These are phyloP conservation scores for Carapus acus DNA, from an alignment of 2,797 vertebrate species.

Conservation along the genomic window DNA sequence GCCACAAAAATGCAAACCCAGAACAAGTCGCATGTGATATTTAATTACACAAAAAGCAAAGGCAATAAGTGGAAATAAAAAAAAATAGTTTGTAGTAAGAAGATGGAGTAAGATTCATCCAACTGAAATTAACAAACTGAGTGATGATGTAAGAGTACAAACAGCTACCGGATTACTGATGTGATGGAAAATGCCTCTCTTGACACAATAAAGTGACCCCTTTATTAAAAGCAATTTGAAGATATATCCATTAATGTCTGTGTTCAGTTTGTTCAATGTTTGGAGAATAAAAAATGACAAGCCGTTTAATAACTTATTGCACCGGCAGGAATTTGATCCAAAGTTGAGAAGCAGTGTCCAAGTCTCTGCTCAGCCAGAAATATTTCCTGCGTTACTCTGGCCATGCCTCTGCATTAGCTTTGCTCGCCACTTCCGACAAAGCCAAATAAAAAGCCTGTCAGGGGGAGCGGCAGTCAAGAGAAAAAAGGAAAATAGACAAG, in stretches of 20 bases:
- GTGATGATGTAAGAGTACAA: constrained; percentile 2
- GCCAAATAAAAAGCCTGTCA: constrained; percentile 12
- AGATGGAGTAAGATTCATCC: too few relatives aligned
- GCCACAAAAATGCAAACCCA: not conserved
- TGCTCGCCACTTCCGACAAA: constrained; percentile 1
- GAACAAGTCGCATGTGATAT: not conserved
- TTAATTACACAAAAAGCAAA: not conserved
- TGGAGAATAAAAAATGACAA: too few relatives aligned
- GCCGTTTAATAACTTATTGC: not conserved
- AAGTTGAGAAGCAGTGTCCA: not conserved
- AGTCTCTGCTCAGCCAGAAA: not conserved
- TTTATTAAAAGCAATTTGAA: too few relatives aligned
- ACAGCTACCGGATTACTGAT: constrained; percentile 11
- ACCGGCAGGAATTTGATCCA: too few relatives aligned
- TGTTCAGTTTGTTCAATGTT: not conserved
- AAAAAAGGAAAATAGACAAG: constrained; percentile 22
- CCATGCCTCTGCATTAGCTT: constrained; percentile 8
- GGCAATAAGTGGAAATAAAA: constrained; percentile 5
- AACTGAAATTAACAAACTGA: constrained; percentile 2
- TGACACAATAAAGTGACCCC: not conserved
- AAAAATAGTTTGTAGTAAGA: not conserved
- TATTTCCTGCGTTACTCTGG: not conserved
- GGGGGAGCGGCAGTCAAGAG: constrained; percentile 12
- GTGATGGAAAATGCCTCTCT: constrained; percentile 11
- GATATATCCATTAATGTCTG: too few relatives aligned